Evolutionary conservation across 1,140 invertebrate genomes (phyloP).

Genomic region (Scaptomyza graminum): DNA sequence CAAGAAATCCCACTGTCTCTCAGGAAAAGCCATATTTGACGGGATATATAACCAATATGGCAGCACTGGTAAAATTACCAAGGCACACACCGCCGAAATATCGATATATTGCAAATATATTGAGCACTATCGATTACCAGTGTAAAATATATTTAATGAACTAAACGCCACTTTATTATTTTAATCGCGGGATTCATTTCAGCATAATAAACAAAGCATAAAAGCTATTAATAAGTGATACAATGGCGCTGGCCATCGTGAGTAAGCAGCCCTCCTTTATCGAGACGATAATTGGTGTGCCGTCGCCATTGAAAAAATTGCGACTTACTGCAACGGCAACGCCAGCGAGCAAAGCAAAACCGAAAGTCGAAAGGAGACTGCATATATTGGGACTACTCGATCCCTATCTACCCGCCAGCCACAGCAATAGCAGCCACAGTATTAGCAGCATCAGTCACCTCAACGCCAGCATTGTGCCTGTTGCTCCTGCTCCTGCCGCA

Average conservation of each 20-base stretch:
- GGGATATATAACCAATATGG: too few species aligned
- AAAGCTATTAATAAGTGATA: neutral
- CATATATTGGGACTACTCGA: conserved; percentile 59
- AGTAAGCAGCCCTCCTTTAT: conserved; percentile 51
- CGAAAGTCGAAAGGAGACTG: conserved; percentile 45
- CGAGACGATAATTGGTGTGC: conserved; percentile 56
- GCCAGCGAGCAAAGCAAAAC: conserved; percentile 26
- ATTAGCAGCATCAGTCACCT: neutral
- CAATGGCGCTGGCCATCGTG: conserved; percentile 64
- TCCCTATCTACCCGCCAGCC: conserved; percentile 44
- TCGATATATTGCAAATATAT: neutral
- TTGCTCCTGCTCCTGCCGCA: neutral
- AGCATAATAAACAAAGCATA: neutral
- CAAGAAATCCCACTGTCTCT: too few species aligned
- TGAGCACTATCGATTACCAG: neutral
- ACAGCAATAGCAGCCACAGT: neutral
- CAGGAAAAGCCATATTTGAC: too few species aligned
- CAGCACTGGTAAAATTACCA: too few species aligned
- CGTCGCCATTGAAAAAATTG: conserved; percentile 64
- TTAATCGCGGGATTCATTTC: neutral
- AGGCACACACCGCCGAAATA: neutral
- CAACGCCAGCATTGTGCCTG: conserved; percentile 1
- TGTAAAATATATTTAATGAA: too few species aligned
- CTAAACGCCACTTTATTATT: neutral
- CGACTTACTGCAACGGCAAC: conserved; percentile 59